phyloP scores from a whole-genome alignment of 2,797 vertebrate species.

The Liasis olivaceus region DNA sequence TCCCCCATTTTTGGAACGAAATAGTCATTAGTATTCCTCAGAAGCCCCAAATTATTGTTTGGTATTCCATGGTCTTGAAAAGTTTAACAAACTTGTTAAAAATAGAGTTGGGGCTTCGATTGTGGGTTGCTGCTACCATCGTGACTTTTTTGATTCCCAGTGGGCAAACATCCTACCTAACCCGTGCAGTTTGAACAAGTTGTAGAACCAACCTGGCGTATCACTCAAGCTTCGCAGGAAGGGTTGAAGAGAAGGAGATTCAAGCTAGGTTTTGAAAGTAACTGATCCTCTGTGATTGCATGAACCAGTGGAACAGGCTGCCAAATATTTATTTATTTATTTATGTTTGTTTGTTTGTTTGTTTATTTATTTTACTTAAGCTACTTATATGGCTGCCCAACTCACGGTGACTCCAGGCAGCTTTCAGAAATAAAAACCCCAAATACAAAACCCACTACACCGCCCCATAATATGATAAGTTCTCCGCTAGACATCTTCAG shows the following conservation, averaged over 20 bases:
- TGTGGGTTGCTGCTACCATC: not conserved
- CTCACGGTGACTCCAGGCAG: too few relatives aligned
- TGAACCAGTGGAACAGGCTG: not conserved
- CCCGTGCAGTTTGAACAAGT: not conserved
- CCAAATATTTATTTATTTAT: too few relatives aligned
- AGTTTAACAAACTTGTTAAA: not conserved
- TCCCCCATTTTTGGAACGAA: not conserved
- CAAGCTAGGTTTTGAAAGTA: not conserved
- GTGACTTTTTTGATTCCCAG: not conserved
- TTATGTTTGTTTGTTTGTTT: too few relatives aligned
- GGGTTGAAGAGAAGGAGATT: not conserved
- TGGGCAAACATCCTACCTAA: not conserved
- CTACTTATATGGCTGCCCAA: too few relatives aligned
- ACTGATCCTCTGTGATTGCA: not conserved
- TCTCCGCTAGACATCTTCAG: not conserved
- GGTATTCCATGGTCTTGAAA: not conserved
- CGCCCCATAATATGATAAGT: too few relatives aligned
- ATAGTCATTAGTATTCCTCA: not conserved
- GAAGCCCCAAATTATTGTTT: not conserved
- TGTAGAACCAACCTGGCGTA: not conserved
- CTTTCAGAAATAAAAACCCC: too few relatives aligned
- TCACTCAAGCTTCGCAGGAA: not conserved
- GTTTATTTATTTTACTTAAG: too few relatives aligned
- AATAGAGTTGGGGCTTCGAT: not conserved
- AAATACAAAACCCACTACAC: too few relatives aligned